Evolutionary conservation across 2,888 invertebrate genomes (phyloP).

Genomic region (Megaustenia siamemsis): DNA sequence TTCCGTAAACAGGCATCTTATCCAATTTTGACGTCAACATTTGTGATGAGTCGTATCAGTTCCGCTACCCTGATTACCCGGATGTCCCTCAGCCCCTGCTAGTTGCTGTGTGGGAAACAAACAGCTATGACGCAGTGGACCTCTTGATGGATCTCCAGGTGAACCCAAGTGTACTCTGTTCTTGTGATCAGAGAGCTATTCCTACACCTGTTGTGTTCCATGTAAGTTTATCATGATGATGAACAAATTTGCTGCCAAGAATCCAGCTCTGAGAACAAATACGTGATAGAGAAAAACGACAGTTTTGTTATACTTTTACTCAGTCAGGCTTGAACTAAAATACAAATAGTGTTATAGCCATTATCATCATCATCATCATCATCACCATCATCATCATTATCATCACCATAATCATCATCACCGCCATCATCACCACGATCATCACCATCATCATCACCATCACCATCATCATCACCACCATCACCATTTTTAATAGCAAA

Average conservation of each 20-base stretch:
- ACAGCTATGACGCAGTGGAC: slow-evolving; percentile 69
- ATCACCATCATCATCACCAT: too few species aligned
- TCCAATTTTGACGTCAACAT: slow-evolving; percentile 68
- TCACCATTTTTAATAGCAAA: too few species aligned
- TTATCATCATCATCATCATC: too few species aligned
- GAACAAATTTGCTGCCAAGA: too few species aligned
- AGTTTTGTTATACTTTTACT: too few species aligned
- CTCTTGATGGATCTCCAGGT: slow-evolving; percentile 70
- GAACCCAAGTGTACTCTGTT: slow-evolving; percentile 67
- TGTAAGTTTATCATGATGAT: slow-evolving; percentile 61
- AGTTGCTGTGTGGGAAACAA: slow-evolving; percentile 74
- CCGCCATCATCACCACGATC: too few species aligned
- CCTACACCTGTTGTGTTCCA: slow-evolving; percentile 74
- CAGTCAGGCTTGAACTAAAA: too few species aligned
- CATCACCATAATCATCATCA: too few species aligned
- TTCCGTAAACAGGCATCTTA: slow-evolving; percentile 64
- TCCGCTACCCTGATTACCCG: slow-evolving; percentile 63
- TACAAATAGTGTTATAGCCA: too few species aligned
- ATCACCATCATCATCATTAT: too few species aligned
- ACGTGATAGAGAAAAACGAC: too few species aligned
- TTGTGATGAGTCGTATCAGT: slow-evolving; percentile 69
- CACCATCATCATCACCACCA: too few species aligned
- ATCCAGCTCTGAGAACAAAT: background rate
- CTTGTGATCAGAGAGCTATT: slow-evolving; percentile 59
- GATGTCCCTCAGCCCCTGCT: slow-evolving; percentile 68